phyloP scores from a whole-genome alignment of 2,888 invertebrate species.

The Scelioninae gen. 1 region DNA sequence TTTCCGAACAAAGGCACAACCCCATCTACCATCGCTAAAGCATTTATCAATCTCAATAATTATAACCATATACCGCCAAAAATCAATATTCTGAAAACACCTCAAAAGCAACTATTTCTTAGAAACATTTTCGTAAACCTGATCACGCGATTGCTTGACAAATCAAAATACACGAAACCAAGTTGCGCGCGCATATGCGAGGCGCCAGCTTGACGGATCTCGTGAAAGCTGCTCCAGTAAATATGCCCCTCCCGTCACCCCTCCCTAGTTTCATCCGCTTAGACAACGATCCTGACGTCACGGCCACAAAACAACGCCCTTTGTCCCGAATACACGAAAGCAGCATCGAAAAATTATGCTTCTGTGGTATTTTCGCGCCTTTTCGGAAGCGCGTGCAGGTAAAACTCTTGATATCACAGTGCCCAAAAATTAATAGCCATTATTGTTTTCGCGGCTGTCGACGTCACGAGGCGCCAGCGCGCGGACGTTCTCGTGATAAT shows the following conservation, averaged over 20 bases:
- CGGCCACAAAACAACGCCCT: conserved; percentile 75
- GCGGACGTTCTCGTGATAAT: conserved; percentile 39
- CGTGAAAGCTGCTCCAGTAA: conserved; percentile 64
- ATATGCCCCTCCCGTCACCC: conserved; percentile 48
- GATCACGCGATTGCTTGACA: background rate
- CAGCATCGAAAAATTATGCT: background rate
- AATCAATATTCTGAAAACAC: too few relatives aligned
- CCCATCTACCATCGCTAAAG: too few relatives aligned
- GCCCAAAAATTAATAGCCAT: conserved; percentile 24
- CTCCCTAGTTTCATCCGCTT: conserved; percentile 52
- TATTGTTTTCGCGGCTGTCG: conserved; percentile 48
- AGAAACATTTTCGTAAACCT: background rate
- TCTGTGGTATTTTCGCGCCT: background rate
- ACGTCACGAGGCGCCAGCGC: conserved; percentile 72
- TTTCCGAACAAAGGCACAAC: too few relatives aligned
- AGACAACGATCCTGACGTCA: conserved; percentile 72
- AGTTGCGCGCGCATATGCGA: conserved; percentile 63
- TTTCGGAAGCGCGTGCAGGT: background rate
- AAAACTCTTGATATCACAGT: conserved; percentile 9
- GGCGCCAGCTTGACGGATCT: conserved; percentile 73
- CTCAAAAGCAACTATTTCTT: too few relatives aligned
- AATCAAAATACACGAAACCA: conserved; percentile 36
- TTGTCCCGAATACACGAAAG: conserved; percentile 29
- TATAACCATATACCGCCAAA: too few relatives aligned
- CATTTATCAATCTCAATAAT: too few relatives aligned